Percentiles rank a stretch among this genome's conserved stretches.
Conservation (phyloP, 2,113 vertebrate genomes). For the Hystrix brachyura region DNA sequence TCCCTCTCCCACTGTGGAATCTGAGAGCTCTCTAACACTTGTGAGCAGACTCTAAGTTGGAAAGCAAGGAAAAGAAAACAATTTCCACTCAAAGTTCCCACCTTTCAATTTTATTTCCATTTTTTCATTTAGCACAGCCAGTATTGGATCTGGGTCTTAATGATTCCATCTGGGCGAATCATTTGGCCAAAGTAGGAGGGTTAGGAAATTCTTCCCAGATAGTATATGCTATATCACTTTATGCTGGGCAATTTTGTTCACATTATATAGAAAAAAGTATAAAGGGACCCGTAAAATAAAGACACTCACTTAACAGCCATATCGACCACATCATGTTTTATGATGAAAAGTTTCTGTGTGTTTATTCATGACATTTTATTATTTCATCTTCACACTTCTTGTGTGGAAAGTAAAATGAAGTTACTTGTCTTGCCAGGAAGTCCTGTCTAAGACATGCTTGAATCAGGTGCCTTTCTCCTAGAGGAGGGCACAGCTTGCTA, state of each 20-base stretch:
- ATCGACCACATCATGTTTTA: background rate
- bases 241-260: background rate
- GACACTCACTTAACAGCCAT: background rate
- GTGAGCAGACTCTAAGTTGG: slow-evolving; percentile 45
- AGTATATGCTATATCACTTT: slow-evolving; percentile 15
- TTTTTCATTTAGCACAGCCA: slow-evolving; percentile 68
- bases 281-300: slow-evolving; percentile 6
- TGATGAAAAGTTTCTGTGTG: background rate
- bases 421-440: background rate
- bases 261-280: background rate
- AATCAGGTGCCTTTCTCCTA: background rate
- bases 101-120: slow-evolving; percentile 76
- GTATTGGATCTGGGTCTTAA: background rate
- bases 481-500: background rate
- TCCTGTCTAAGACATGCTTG: background rate
- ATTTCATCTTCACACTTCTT: background rate
- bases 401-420: background rate
- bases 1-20: slow-evolving; percentile 41
- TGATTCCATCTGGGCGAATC: slow-evolving; percentile 70
- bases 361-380: background rate
- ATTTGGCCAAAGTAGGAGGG: slow-evolving; percentile 59
- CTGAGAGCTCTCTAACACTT: background rate
- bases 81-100: slow-evolving; percentile 74
- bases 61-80: slow-evolving; percentile 56
- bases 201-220: slow-evolving; percentile 66